Base-by-base conservation (phyloP, 2,888 invertebrate species). In the Hypolimnas misippus region DNA sequence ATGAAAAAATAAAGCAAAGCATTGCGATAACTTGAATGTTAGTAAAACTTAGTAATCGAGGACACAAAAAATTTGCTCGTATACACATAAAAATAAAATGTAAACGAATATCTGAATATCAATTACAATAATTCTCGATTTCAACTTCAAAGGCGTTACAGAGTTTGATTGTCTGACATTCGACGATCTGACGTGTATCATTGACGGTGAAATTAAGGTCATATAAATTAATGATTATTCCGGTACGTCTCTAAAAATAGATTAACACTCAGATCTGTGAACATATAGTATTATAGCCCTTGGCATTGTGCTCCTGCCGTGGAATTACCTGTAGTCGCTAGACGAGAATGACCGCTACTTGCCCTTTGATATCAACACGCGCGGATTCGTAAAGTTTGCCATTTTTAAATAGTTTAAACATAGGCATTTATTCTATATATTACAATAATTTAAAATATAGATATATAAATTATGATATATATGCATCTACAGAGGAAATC, bases 291-390 rank as follows among this genome's bases (percentile, higher is more conserved):
- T n/a, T n/a, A n/a, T n/a, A 61, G 57, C 46, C 66, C 68, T 62
- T 69, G 70, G 68, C 67, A 67, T 66, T 67, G 66, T 60, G 35
- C 33, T 35, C 46, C 57, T 64, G 40, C 42, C 42, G 35, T 63
- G 52, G 53, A 64, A 64, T 64, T 57, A 61, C 63, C 38, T 63
- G 12, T 38, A 38, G 67, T 46, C 50, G 40, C 58, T 63, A 55
- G 65, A 67, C 68, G 58, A 72, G 62, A 62, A 67, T 66, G 73
- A 74, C 74, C 74, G 72, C 72, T 70, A 61, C 51, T 40, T 66
- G 73, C 63, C 74, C 74, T 73, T 72, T 72, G 60, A 62, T 44
- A 55, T 54, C 51, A 50, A 42, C 49, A 60, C 33, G 44, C 33
- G 35, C 19, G 3, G 61, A 60, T 57, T 50, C 42, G n/a, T 29